phyloP scores from a whole-genome alignment of 2,888 invertebrate genomes.

The Rotaria sp. region DNA sequence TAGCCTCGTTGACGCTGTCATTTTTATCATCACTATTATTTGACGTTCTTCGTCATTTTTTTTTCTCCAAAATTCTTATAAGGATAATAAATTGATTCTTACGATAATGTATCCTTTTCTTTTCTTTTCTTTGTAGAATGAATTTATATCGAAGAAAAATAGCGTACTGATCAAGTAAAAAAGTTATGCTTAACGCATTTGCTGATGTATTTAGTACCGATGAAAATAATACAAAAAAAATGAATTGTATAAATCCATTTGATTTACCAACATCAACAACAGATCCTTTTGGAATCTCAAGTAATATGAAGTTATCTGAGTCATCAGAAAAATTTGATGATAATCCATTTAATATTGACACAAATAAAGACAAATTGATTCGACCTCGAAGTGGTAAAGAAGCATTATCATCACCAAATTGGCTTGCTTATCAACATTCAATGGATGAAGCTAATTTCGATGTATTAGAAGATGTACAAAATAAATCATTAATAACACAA shows the following conservation, averaged over 20 bases:
- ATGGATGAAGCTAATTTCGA: background rate
- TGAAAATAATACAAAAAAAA: background rate
- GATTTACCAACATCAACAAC: background rate
- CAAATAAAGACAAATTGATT: background rate
- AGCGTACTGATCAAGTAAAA: background rate
- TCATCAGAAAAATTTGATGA: constrained; percentile 27
- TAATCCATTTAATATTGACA: background rate
- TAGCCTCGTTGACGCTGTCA: background rate
- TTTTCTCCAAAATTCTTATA: background rate
- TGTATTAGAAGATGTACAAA: background rate
- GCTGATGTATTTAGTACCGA: background rate
- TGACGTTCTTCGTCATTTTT: background rate
- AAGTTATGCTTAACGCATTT: background rate
- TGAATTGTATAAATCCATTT: background rate
- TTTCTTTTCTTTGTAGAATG: background rate
- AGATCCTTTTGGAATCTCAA: background rate
- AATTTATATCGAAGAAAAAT: background rate
- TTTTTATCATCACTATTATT: background rate
- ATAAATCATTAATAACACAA: background rate
- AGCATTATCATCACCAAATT: constrained; percentile 22
- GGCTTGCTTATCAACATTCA: constrained; percentile 23
- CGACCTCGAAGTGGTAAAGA: constrained; percentile 11
- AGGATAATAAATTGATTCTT: background rate
- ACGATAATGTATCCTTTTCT: too few species aligned
- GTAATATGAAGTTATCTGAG: background rate